Evolutionary conservation across 2,888 invertebrate genomes (phyloP).

Genomic region (Dromius quadrimaculatus): DNA sequence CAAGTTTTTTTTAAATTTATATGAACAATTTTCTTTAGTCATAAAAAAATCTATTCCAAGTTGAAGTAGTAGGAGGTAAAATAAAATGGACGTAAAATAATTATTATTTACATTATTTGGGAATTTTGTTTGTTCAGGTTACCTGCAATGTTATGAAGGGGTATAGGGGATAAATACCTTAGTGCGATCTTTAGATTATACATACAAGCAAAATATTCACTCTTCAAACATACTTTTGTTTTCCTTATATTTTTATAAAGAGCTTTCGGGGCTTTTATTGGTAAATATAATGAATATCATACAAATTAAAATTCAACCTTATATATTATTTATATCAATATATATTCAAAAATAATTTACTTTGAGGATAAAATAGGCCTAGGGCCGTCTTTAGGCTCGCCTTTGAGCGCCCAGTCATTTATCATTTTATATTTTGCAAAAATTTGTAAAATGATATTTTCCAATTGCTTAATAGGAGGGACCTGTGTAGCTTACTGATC

Average conservation of each 20-base stretch:
- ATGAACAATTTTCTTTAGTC: too few species aligned
- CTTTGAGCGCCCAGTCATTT: too few species aligned
- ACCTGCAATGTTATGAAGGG: conserved; percentile 7
- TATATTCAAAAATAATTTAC: too few species aligned
- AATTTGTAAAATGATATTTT: too few species aligned
- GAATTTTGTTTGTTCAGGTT: conserved; percentile 26
- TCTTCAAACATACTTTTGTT: conserved; percentile 35
- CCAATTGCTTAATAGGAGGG: too few species aligned
- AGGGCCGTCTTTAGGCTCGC: too few species aligned
- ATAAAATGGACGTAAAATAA: conserved; percentile 23
- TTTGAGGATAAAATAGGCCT: too few species aligned
- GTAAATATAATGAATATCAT: conserved; percentile 8
- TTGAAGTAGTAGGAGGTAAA: background rate
- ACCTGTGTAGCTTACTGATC: too few species aligned
- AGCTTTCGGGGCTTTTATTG: background rate
- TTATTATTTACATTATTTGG: conserved; percentile 13
- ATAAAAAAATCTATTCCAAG: too few species aligned
- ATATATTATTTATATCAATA: too few species aligned
- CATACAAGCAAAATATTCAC: conserved; percentile 41
- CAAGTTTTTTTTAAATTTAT: too few species aligned
- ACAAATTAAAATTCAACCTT: background rate
- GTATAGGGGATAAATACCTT: background rate
- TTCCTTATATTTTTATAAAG: conserved; percentile 1
- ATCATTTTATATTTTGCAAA: too few species aligned
- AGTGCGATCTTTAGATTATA: conserved; percentile 30